Percentiles rank a stretch among this genome's conserved stretches.
phyloP scores from a whole-genome alignment of 2,113 vertebrate genomes.

The Condylura cristata region DNA sequence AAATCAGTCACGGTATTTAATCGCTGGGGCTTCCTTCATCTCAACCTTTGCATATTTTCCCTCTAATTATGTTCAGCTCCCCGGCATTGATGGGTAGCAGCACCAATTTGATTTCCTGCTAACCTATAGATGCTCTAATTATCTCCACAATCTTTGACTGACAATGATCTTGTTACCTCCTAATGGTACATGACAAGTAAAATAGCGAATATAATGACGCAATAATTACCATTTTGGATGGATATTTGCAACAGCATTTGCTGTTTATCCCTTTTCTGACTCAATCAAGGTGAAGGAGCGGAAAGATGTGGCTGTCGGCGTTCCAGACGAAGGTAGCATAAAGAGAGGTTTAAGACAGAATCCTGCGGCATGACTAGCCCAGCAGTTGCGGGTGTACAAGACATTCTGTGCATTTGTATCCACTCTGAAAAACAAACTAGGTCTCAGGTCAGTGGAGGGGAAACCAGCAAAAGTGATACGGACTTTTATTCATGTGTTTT shows the following conservation, averaged over 20 bases:
- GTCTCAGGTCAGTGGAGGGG: neutral
- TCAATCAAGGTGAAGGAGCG: conserved; percentile 50
- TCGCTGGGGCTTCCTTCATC: neutral
- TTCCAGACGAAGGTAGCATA: fast-evolving
- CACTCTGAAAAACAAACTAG: neutral
- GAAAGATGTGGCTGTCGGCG: neutral
- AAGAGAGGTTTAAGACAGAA: neutral
- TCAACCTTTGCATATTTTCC: conserved; percentile 45
- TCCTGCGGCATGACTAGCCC: neutral
- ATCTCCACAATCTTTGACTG: conserved; percentile 69
- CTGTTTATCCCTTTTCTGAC: conserved; percentile 61
- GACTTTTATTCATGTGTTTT: neutral
- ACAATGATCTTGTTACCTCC: conserved; percentile 74
- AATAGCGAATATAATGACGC: conserved; percentile 61
- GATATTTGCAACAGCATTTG: neutral
- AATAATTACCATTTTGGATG: conserved; percentile 63
- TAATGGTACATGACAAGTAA: conserved; percentile 62
- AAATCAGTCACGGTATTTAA: conserved; percentile 14
- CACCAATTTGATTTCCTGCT: conserved; percentile 69
- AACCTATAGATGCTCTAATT: conserved; percentile 73
- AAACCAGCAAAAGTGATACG: neutral
- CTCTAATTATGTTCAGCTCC: neutral
- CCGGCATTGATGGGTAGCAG: conserved; percentile 15
- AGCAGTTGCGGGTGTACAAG: fast-evolving
- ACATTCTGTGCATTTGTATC: fast-evolving